Conservation (phyloP, 2,888 invertebrate genomes). For the Amiota mariae region DNA sequence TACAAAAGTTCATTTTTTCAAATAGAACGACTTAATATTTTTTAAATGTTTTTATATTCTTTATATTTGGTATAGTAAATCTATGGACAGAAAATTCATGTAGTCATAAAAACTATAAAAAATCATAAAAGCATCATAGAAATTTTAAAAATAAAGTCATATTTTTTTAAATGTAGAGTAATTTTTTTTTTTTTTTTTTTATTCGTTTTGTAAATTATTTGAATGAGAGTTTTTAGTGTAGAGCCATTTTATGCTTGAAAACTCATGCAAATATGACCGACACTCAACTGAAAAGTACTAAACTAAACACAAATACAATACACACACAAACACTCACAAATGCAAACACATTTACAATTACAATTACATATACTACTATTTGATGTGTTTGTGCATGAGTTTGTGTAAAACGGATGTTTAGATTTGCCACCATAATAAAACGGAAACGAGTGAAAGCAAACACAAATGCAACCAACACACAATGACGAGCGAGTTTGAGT, state of each 20-base stretch:
- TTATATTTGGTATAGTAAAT: too few relatives aligned
- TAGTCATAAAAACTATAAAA: too few relatives aligned
- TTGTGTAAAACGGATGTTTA: slow-evolving; percentile 24
- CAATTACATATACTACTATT: neutral
- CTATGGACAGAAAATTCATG: too few relatives aligned
- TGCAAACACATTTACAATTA: neutral
- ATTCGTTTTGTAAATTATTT: neutral
- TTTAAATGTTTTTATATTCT: too few relatives aligned
- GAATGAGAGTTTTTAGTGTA: neutral
- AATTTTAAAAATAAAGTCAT: too few relatives aligned
- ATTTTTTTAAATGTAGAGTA: too few relatives aligned
- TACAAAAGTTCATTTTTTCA: too few relatives aligned
- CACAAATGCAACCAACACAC: neutral
- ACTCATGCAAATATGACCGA: slow-evolving; percentile 21
- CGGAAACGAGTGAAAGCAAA: slow-evolving; percentile 27
- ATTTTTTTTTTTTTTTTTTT: slow-evolving; percentile 6
- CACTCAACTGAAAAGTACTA: slow-evolving; percentile 19
- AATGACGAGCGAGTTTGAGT: neutral
- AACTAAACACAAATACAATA: slow-evolving; percentile 1
- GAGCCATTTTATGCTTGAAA: slow-evolving; percentile 27
- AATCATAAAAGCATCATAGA: too few relatives aligned
- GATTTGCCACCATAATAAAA: slow-evolving; percentile 23
- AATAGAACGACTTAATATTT: too few relatives aligned
- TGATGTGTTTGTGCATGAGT: neutral
- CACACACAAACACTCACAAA: neutral